Base-by-base conservation (phyloP, 2,797 vertebrate species). In the Poecilia wingei region DNA sequence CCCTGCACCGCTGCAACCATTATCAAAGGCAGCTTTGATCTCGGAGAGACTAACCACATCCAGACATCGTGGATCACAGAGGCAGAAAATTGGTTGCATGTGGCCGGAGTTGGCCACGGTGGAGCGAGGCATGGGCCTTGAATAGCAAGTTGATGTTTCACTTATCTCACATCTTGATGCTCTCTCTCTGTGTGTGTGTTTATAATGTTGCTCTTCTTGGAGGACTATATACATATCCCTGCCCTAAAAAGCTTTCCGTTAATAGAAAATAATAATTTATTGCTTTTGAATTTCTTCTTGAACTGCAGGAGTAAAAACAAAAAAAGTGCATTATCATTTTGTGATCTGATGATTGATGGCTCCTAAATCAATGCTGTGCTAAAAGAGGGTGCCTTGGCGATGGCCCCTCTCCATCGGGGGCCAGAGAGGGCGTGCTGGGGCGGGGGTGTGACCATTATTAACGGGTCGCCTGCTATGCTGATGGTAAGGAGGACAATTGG, bases 11-110 rank as follows among this genome's bases (percentile, higher is more conserved):
- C 96, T 95, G 95, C 95, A 96, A 92, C 93, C 92, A 96, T 96
- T 96, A 95, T 96, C 97, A 94, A 95, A 96, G 94, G 94, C 92
- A 86, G 95, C 97, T 98, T 98, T 98, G 97, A 98, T 98, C 96
- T 96, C 85, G 86, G 90, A 93, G 94, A 95, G 94, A 96, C 95
- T 97, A 97, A 98, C 96, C 97, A 97, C 97, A 97, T 97, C 97
- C 97, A 98, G 97, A 96, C 96, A 94, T 94, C 92, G 87, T 90
- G 91, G 91, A 94, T 94, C 93, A 94, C 93, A 96, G 94, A 96
- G 92, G 93, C 95, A 94, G 95, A 95, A 97, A 97, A 98, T 97
- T 95, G 96, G 95, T 96, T 96, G 95, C 95, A 96, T 97, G 95
- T 97, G 97, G 95, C 93, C 94, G 87, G 90, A 95, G 83, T 85